These are phyloP conservation scores for Lophius piscatorius DNA, from an alignment of 2,113 vertebrate species.

Conservation along the genomic window DNA sequence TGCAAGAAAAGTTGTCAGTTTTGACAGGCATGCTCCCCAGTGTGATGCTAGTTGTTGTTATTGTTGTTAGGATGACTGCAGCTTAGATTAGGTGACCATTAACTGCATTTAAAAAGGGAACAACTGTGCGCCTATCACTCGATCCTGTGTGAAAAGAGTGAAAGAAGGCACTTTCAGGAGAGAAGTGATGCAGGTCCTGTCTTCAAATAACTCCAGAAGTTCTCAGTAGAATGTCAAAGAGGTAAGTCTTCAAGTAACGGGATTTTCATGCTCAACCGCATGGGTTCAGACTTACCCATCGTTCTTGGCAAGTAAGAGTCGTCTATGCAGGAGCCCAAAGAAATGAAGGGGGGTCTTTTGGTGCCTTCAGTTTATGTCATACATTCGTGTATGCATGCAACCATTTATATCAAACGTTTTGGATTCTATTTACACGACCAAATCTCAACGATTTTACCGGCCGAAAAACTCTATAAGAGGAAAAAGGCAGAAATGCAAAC, in stretches of 20 bases:
- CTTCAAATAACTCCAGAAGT: slow-evolving; percentile 43
- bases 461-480: slow-evolving; percentile 22
- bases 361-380: slow-evolving; percentile 69
- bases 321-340: slow-evolving; percentile 23
- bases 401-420: slow-evolving; percentile 43
- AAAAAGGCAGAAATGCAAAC: slow-evolving; percentile 61
- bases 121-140: slow-evolving; percentile 67
- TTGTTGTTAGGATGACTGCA: slow-evolving; percentile 6
- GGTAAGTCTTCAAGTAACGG: slow-evolving; percentile 60
- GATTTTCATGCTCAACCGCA: slow-evolving; percentile 15
- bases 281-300: slow-evolving; percentile 8
- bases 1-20: slow-evolving; percentile 40
- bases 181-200: slow-evolving; percentile 56
- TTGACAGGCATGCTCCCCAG: slow-evolving; percentile 63
- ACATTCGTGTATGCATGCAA: slow-evolving; percentile 75
- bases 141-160: slow-evolving; percentile 70
- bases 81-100: slow-evolving; percentile 33
- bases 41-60: slow-evolving; percentile 58
- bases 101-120: slow-evolving; percentile 57
- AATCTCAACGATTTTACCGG: slow-evolving; percentile 41
- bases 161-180: slow-evolving; percentile 79
- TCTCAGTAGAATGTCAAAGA: slow-evolving; percentile 34
- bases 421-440: slow-evolving; percentile 67
- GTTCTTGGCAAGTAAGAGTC: slow-evolving; percentile 42
- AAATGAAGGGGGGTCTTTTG: slow-evolving; percentile 36